These are phyloP conservation scores for Zootermopsis nevadensis DNA, from an alignment of 2,888 invertebrate genomes.

Conservation along the genomic window DNA sequence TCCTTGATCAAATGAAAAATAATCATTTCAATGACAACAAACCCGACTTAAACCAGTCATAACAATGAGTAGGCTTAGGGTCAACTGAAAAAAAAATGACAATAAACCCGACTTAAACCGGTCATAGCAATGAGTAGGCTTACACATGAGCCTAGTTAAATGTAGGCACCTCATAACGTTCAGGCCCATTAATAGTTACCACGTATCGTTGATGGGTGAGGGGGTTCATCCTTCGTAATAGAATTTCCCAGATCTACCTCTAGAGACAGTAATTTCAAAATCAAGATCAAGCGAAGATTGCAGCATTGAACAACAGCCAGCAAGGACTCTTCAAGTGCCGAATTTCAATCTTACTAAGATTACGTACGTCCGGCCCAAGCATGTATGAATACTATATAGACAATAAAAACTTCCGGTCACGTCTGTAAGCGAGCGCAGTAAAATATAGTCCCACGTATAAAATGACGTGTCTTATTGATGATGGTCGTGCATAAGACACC, in stretches of 20 bases:
- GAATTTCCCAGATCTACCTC: background rate
- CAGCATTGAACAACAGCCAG: background rate
- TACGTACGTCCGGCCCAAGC: background rate
- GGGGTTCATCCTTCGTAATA: too few species aligned
- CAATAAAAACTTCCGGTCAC: constrained; percentile 5
- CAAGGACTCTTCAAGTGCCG: background rate
- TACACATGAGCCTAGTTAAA: too few species aligned
- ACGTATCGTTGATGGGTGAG: too few species aligned
- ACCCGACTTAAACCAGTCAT: too few species aligned
- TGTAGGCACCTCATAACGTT: too few species aligned
- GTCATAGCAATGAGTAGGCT: too few species aligned
- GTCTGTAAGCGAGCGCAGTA: background rate
- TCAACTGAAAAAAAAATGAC: too few species aligned
- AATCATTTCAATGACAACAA: too few species aligned
- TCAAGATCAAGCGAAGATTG: background rate
- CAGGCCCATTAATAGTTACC: too few species aligned
- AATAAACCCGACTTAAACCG: too few species aligned
- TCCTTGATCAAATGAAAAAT: too few species aligned
- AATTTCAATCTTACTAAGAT: background rate
- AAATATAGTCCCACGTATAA: background rate
- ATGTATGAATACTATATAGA: background rate
- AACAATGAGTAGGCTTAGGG: too few species aligned
- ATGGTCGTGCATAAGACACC: background rate
- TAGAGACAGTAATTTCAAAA: background rate
- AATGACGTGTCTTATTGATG: background rate